Evolutionary conservation across 2,797 vertebrate species (phyloP).

Genomic region (Premnoplex brunnescens): DNA sequence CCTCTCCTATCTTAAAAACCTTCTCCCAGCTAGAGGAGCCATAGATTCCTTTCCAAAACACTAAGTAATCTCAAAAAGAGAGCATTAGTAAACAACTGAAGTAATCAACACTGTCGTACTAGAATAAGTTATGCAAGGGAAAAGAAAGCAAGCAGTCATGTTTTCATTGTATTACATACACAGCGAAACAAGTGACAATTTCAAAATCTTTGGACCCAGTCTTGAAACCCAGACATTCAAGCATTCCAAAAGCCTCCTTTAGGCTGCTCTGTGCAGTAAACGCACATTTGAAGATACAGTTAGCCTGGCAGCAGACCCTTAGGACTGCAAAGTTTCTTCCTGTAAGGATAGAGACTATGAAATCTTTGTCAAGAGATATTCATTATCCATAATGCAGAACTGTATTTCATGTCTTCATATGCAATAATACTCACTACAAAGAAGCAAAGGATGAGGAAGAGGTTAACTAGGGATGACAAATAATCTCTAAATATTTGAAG

Average conservation of each 20-base stretch:
- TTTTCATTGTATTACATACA: neutral
- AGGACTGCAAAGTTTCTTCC: neutral
- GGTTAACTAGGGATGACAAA: neutral
- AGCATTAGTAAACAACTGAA: neutral
- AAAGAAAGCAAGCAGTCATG: rapidly evolving
- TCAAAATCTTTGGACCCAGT: neutral
- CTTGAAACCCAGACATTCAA: neutral
- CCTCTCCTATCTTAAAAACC: neutral
- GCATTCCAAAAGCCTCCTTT: neutral
- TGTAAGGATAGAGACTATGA: neutral
- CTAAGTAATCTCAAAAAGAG: neutral
- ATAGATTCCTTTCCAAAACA: neutral
- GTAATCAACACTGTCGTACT: neutral
- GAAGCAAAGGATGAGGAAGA: neutral
- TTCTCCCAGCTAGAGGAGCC: neutral
- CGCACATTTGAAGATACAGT: neutral
- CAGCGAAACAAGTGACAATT: neutral
- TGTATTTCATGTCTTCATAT: neutral
- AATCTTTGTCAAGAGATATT: neutral
- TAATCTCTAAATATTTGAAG: neutral
- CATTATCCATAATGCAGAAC: neutral
- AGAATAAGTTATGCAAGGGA: neutral
- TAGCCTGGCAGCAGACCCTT: neutral
- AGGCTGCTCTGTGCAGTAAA: neutral
- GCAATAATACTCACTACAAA: neutral